Evolutionary conservation across 1,140 invertebrate species (phyloP).

Genomic region (Trachymyrmex septentrionalis): DNA sequence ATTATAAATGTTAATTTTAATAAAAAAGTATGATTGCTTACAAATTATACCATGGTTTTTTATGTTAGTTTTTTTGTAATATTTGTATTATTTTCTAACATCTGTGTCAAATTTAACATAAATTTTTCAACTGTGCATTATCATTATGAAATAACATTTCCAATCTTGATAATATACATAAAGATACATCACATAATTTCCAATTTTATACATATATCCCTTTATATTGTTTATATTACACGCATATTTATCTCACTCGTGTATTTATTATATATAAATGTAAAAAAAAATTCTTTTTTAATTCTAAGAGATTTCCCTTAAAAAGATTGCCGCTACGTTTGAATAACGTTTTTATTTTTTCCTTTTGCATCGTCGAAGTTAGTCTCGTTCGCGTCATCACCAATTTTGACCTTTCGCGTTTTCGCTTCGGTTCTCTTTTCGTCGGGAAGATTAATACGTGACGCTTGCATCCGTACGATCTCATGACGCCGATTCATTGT

Average conservation of each 20-base stretch:
- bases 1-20: too few species aligned
- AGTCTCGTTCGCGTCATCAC: not conserved
- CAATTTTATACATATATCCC: not conserved
- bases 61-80: too few species aligned
- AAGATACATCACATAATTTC: not conserved
- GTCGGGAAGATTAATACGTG: slow-evolving; percentile 56
- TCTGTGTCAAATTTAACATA: too few species aligned
- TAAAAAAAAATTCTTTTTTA: not conserved
- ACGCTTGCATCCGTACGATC: slow-evolving; percentile 24
- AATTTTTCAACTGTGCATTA: too few species aligned
- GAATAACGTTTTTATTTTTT: not conserved
- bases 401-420: not conserved
- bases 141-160: too few species aligned
- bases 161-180: not conserved
- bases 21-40: too few species aligned
- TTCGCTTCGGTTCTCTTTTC: slow-evolving; percentile 23
- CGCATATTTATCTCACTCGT: too few species aligned
- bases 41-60: too few species aligned
- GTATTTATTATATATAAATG: not conserved
- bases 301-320: not conserved
- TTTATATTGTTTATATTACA: not conserved
- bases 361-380: not conserved
- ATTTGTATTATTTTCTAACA: too few species aligned
- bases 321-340: not conserved
- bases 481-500: slow-evolving; percentile 36